Evolutionary conservation across 2,888 invertebrate genomes (phyloP).

Genomic region (Callimorpha dominula): DNA sequence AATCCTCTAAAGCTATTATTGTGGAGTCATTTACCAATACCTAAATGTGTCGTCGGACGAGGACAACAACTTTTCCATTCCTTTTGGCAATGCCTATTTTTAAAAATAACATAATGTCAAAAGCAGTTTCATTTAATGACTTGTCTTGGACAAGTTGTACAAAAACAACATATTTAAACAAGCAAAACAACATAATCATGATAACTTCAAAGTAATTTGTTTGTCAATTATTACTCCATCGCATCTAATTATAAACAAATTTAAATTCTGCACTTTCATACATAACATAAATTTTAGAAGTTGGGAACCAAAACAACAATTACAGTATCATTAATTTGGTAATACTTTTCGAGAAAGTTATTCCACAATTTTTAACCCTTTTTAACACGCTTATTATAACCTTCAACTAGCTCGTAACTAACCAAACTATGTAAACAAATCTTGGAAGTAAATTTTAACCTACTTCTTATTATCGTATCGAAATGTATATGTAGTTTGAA

Average conservation of each 20-base stretch:
- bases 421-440: too few species aligned
- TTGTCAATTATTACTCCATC: not conserved
- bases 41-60: slow-evolving; percentile 1
- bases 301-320: not conserved
- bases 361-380: too few species aligned
- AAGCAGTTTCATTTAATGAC: not conserved
- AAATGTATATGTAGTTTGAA: too few species aligned
- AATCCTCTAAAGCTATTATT: not conserved
- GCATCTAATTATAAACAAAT: not conserved
- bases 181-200: not conserved
- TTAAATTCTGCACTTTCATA: not conserved
- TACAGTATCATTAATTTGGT: not conserved
- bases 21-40: not conserved
- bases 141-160: not conserved
- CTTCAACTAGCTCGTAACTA: too few species aligned
- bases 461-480: too few species aligned
- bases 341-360: too few species aligned
- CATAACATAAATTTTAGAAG: not conserved
- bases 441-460: too few species aligned
- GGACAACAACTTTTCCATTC: slow-evolving; percentile 13
- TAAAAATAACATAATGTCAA: not conserved
- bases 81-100: not conserved
- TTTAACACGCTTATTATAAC: too few species aligned
- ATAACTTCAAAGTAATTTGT: not conserved
- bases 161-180: not conserved